Conservation (phyloP, 2,797 vertebrate genomes). For the Vireo griseus region DNA sequence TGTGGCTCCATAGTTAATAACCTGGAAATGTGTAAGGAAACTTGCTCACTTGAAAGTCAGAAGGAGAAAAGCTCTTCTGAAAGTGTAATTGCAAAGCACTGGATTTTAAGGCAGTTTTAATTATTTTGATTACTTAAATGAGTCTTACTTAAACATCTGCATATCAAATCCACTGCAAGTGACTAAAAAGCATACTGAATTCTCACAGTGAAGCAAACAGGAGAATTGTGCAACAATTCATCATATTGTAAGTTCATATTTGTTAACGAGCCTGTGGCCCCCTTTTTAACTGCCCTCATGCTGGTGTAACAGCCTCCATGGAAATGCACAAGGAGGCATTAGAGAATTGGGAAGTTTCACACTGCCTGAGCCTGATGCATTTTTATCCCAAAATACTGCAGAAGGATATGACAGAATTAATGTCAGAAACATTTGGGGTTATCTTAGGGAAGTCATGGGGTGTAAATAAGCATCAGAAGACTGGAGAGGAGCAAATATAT, state of each 20-base stretch:
- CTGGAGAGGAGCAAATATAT: background rate
- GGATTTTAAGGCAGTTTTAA: background rate
- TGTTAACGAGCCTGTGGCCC: background rate
- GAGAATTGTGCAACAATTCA: background rate
- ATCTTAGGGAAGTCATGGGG: background rate
- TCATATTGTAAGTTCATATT: accelerated
- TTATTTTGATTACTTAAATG: background rate
- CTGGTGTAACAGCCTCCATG: background rate
- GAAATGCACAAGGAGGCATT: background rate
- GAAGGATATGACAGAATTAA: background rate
- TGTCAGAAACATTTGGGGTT: background rate
- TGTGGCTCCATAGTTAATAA: background rate
- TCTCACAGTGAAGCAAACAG: background rate
- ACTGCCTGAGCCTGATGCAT: background rate
- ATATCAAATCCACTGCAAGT: background rate
- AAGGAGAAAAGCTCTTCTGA: background rate
- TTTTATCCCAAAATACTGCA: background rate
- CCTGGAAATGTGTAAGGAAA: background rate
- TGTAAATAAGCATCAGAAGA: background rate
- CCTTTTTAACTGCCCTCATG: background rate
- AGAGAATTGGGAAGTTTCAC: background rate
- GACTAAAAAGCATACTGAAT: background rate
- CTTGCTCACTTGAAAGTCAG: background rate
- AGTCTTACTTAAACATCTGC: background rate
- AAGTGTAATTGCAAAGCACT: background rate